Base-by-base conservation (phyloP, 2,888 invertebrate species). In the Corbicula japonica region DNA sequence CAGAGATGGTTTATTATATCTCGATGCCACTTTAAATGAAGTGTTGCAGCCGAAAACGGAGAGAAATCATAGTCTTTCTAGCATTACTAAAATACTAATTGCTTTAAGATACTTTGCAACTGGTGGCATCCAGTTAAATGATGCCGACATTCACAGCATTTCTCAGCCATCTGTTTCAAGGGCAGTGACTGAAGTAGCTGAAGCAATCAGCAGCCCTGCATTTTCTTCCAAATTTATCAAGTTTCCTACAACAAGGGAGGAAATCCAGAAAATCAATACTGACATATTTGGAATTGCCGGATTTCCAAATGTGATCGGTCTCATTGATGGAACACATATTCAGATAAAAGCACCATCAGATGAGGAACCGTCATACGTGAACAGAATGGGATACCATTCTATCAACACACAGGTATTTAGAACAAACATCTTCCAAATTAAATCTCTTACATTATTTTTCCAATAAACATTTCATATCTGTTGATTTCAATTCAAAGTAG, bases 241-340 rank as follows among this genome's bases (percentile, higher is more conserved):
- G 21, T 23, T 48, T n/a, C 15, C 48, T 6, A 48, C n/a, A n/a
- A n/a, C n/a, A n/a, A n/a, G n/a, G n/a, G n/a, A n/a, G n/a, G n/a
- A n/a, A n/a, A n/a, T n/a, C 48, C 4, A 48, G n/a, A 12, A 5
- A 21, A 48, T 48, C 21, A 23, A 12, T 3, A n/a, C n/a, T 48
- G 48, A 48, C 15, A 21, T 48, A n/a, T 48, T 12, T 23, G 23
- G 23, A 5, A 12, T 48, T 12, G 48, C 48, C 21, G 5, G 5
- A 4, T 48, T 48, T 23, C 48, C 48, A n/a, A 48, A 48, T 48
- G 48, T 48, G n/a, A n/a, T n/a, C n/a, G n/a, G n/a, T n/a, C n/a
- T n/a, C n/a, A n/a, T n/a, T n/a, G n/a, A n/a, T n/a, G 5, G 23
- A 21, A 21, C 4, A 23, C 48, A 48, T 48, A 12, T 48, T 12